Evolutionary conservation across 2,888 invertebrate species (phyloP).

Genomic region (Tetranychus truncatus): DNA sequence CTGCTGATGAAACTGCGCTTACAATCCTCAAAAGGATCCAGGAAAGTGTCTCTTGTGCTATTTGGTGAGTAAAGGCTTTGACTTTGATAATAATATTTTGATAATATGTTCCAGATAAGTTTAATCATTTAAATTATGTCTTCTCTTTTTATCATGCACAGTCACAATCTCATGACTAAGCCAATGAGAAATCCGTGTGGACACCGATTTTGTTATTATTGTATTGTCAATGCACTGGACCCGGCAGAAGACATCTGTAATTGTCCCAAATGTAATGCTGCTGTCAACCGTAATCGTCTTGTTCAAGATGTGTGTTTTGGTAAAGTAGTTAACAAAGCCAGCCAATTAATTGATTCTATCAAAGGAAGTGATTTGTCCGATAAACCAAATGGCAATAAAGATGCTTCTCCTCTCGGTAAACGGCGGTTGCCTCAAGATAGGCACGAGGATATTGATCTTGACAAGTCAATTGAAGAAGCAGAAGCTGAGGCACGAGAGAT

Average conservation of each 20-base stretch:
- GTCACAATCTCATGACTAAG: conserved; percentile 3
- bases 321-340: neutral
- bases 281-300: neutral
- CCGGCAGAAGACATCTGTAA: neutral
- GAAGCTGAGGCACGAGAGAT: neutral
- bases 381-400: neutral
- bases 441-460: neutral
- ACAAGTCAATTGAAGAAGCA: neutral
- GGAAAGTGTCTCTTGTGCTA: neutral
- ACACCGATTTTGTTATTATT: neutral
- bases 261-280: conserved; percentile 6
- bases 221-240: neutral
- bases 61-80: neutral
- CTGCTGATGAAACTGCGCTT: neutral
- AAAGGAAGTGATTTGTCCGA: neutral
- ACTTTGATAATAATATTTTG: neutral
- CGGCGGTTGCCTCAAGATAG: neutral
- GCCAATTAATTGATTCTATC: neutral
- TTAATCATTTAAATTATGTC: neutral
- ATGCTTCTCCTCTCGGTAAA: neutral
- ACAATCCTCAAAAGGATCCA: neutral
- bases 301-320: neutral
- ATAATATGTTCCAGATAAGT: neutral
- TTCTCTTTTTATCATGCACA: neutral
- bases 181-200: conserved; percentile 3